These are phyloP conservation scores for Cyrtonyx montezumae DNA, from an alignment of 2,113 vertebrate genomes.

Conservation along the genomic window DNA sequence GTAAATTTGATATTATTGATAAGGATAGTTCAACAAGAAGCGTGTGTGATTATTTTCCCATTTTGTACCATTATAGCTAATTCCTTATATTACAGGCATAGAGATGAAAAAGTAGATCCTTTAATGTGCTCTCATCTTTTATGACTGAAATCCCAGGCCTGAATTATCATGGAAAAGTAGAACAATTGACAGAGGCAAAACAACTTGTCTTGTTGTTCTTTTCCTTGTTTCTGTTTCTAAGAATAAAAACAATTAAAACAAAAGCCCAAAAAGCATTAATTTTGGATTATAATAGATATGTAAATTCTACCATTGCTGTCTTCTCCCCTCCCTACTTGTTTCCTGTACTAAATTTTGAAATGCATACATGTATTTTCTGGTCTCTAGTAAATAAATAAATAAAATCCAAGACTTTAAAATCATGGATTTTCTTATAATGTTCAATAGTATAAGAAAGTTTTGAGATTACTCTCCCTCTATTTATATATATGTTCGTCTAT, in stretches of 20 bases:
- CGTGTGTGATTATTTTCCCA: neutral
- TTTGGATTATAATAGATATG: neutral
- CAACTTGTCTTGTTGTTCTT: neutral
- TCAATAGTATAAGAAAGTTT: neutral
- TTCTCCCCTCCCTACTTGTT: neutral
- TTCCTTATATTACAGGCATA: neutral
- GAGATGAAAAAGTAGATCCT: neutral
- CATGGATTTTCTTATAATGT: neutral
- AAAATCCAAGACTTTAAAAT: neutral
- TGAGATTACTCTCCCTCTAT: neutral
- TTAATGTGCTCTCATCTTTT: neutral
- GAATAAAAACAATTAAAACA: neutral
- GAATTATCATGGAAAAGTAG: neutral
- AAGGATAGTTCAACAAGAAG: neutral
- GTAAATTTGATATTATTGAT: neutral
- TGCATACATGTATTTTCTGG: neutral
- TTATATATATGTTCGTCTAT: neutral
- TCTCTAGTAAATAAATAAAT: neutral
- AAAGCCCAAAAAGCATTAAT: neutral
- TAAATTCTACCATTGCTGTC: neutral
- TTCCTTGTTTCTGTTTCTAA: neutral
- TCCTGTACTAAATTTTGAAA: neutral
- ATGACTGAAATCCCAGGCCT: neutral
- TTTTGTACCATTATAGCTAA: neutral
- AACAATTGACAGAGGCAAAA: neutral